Evolutionary conservation across 2,797 vertebrate genomes (phyloP), one percentile per base, ranked within the genome.

Genomic region (Cryptoblepharus egeriae): DNA sequence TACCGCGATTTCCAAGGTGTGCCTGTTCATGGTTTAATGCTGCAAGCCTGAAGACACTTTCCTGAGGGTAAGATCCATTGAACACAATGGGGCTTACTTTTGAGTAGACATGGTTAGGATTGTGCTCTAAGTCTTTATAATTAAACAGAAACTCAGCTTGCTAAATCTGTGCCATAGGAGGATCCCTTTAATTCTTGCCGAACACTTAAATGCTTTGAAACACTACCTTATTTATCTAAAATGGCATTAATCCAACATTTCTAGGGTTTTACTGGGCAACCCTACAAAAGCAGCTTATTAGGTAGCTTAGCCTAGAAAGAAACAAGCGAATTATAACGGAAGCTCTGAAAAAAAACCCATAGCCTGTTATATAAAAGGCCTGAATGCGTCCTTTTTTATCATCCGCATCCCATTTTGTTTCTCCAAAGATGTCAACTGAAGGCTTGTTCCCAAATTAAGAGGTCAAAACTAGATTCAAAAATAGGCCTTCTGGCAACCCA

Each of bases 121-220:
- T n/a, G n/a, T n/a, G n/a, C n/a, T n/a, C n/a, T n/a, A 8, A 78
- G 57, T 22, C 10, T 42, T 81, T 87, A 60, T 42, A 77, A 88
- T 60, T 22, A 75, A 0, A 0, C 0, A 76, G 65, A 22, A 75
- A 30, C 63, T 5, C n/a, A 49, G 60, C 5, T 30, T 75, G 78
- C 63, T 28, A 65, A 68, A 72, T 32, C 2, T 16, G 80, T 55
- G 18, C 45, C 58, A 5, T 74, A 39, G 26, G 74, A 39, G 26
- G 74, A 78, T 80, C 74, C 26, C 60, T 28, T 64, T 57, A 71
- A 6, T 1, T 1, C 70, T 74, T 64, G 55, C 4, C 30, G 58
- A 28, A n/a, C 69, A 42, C 35, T 82, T 28, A 70, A 49, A 49
- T 5, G 45, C 11, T 49, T 12, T 49, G 12, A 10, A 49, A 49